phyloP scores from a whole-genome alignment of 2,113 vertebrate genomes.

The Gobio gobio region DNA sequence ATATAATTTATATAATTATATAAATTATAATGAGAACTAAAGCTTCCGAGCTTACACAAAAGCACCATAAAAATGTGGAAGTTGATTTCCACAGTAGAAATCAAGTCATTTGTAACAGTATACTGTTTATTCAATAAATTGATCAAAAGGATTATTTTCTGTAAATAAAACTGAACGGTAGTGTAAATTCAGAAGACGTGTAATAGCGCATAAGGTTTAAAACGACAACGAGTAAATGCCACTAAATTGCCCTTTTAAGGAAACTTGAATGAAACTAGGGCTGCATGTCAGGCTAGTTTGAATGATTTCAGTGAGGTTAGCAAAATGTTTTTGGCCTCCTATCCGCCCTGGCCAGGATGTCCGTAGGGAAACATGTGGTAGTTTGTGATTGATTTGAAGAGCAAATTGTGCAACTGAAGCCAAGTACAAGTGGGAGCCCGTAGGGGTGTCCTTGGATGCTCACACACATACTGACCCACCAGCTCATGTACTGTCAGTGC shows the following conservation, averaged over 20 bases:
- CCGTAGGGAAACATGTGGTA: conserved; percentile 29
- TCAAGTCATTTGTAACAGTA: not conserved
- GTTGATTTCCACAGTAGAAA: not conserved
- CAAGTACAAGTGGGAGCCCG: conserved; percentile 11
- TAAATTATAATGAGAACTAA: not conserved
- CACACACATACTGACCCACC: conserved; percentile 37
- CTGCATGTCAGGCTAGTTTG: not conserved
- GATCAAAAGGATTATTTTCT: no score
- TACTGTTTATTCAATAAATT: no score
- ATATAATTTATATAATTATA: no score
- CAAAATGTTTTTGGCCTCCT: conserved; percentile 20
- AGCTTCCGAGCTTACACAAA: not conserved
- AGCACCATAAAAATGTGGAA: no score
- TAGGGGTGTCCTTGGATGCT: conserved; percentile 26
- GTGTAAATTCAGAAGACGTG: no score
- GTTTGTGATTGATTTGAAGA: conserved; percentile 35
- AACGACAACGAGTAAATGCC: not conserved
- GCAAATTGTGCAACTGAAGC: conserved; percentile 13
- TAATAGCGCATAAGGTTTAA: not conserved
- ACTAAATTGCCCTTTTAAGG: not conserved
- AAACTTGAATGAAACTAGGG: not conserved
- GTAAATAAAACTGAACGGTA: no score
- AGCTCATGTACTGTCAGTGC: not conserved
- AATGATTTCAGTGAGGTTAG: not conserved
- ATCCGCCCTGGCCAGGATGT: not conserved